A percentile compares a stretch with the other conserved stretches of the same genome.
These are phyloP conservation scores for Noctua janthe DNA, from an alignment of 2,888 invertebrate species.

Conservation along the genomic window DNA sequence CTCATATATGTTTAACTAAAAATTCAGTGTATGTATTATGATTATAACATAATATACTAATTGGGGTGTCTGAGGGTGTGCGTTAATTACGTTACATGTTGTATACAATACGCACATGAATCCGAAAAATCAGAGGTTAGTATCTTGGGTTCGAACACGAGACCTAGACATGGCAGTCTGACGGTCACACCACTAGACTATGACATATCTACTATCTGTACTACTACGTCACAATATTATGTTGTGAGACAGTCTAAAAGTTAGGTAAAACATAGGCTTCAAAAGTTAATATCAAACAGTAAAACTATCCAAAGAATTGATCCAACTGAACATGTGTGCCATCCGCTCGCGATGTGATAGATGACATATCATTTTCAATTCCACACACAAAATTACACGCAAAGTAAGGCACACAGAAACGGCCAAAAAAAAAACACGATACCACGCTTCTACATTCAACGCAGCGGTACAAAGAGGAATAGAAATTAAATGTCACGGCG, in stretches of 20 bases:
- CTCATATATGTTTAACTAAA: too few relatives aligned
- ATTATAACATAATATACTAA: too few relatives aligned
- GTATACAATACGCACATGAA: too few relatives aligned
- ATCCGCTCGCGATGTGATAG: slow-evolving; percentile 65
- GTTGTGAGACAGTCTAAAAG: background rate
- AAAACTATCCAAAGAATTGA: background rate
- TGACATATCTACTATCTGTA: too few relatives aligned
- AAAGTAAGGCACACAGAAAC: slow-evolving; percentile 63
- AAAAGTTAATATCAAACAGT: background rate
- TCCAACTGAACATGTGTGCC: slow-evolving; percentile 43
- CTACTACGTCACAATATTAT: too few relatives aligned
- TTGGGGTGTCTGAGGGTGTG: too few relatives aligned
- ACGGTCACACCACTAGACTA: too few relatives aligned
- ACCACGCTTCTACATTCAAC: slow-evolving; percentile 69
- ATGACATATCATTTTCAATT: slow-evolving; percentile 68
- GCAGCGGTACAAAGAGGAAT: slow-evolving; percentile 75
- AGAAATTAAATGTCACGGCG: slow-evolving; percentile 81
- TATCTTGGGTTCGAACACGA: too few relatives aligned
- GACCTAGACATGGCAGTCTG: too few relatives aligned
- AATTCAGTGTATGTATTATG: too few relatives aligned
- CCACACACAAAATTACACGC: slow-evolving; percentile 51
- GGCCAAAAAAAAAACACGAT: slow-evolving; percentile 69
- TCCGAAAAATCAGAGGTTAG: too few relatives aligned
- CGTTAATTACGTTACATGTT: too few relatives aligned
- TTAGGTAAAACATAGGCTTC: background rate